phyloP scores from a whole-genome alignment of 2,797 vertebrate species.

The Urosaurus nigricauda region DNA sequence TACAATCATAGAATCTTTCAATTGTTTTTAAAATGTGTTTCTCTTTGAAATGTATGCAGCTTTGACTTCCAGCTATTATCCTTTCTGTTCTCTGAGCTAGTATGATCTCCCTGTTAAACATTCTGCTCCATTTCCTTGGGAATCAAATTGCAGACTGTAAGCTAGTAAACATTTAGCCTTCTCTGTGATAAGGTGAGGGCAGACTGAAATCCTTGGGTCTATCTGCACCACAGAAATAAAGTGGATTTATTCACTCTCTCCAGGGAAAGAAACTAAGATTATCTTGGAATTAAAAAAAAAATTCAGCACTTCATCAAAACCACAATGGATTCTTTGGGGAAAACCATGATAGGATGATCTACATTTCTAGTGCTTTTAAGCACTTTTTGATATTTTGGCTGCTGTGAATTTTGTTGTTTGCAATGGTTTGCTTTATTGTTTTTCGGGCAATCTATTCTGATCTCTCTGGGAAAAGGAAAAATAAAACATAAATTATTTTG shows the following conservation, averaged over 20 bases:
- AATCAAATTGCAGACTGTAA: slow-evolving; percentile 4
- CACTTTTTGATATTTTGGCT: neutral
- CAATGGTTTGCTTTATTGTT: neutral
- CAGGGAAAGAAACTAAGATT: neutral
- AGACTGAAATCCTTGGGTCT: neutral
- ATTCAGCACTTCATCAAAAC: neutral
- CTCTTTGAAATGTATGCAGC: slow-evolving; percentile 13
- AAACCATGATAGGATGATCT: neutral
- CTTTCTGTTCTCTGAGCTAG: neutral
- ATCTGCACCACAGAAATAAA: neutral
- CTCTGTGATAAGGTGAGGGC: neutral
- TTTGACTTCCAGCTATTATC: slow-evolving; percentile 15
- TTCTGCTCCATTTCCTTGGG: neutral
- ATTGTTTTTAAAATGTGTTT: slow-evolving; percentile 1
- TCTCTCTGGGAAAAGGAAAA: neutral
- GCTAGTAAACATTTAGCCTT: neutral
- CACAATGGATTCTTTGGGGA: neutral
- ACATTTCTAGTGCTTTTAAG: neutral
- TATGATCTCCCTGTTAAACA: neutral
- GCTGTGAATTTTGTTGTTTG: neutral
- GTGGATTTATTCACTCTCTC: neutral
- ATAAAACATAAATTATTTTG: neutral
- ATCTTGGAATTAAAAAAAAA: neutral
- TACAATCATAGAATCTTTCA: neutral
- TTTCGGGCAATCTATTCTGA: neutral